Evolutionary conservation across 2,113 vertebrate species (phyloP).

Genomic region (Leucopsar rothschildi): DNA sequence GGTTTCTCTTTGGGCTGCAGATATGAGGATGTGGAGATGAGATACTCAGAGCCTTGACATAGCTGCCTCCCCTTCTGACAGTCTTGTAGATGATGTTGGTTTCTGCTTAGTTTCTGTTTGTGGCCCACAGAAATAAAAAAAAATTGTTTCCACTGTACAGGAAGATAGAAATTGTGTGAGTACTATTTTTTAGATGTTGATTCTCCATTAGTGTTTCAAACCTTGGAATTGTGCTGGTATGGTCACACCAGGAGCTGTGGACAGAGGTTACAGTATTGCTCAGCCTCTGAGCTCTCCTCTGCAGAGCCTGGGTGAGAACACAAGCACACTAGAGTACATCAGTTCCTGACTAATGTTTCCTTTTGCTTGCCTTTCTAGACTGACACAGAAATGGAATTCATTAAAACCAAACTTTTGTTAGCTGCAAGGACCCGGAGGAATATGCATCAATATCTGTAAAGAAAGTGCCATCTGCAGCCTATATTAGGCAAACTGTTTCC

Average conservation of each 20-base stretch:
- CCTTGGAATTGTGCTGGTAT: neutral
- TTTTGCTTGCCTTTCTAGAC: neutral
- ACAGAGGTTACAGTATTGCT: neutral
- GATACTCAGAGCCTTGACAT: neutral
- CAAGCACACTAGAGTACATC: neutral
- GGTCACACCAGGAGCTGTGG: neutral
- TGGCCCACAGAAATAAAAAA: neutral
- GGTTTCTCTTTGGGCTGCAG: neutral
- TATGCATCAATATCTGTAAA: neutral
- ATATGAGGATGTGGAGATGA: neutral
- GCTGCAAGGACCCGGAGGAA: neutral
- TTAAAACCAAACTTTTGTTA: neutral
- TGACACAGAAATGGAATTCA: neutral
- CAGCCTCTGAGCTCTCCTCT: neutral
- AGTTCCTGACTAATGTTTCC: neutral
- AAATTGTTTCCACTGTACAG: neutral
- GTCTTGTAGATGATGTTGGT: neutral
- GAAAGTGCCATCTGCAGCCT: conserved; percentile 50
- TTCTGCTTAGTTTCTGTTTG: neutral
- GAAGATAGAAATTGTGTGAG: neutral
- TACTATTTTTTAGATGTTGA: neutral
- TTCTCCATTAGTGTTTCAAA: neutral
- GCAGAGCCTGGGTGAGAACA: neutral
- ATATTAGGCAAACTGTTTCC: conserved; percentile 51
- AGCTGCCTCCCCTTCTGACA: neutral